phyloP scores from a whole-genome alignment of 2,888 invertebrate genomes.

The Pristionchus arcanus region DNA sequence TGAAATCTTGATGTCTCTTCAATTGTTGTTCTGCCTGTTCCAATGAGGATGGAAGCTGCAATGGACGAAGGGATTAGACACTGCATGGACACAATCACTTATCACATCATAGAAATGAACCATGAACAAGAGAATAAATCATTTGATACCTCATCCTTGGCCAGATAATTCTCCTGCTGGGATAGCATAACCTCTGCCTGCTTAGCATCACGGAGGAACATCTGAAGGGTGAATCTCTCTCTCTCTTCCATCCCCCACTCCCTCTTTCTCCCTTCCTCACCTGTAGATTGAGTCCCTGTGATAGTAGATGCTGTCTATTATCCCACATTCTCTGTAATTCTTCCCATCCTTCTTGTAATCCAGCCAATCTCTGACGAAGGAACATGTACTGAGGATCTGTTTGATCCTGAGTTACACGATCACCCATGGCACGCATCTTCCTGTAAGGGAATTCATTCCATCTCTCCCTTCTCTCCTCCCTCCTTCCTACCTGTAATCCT shows the following conservation, averaged over 20 bases:
- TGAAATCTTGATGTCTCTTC: slow-evolving; percentile 98
- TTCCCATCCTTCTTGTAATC: slow-evolving; percentile 98
- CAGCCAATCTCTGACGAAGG: slow-evolving; percentile 95
- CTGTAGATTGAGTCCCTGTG: slow-evolving; percentile 95
- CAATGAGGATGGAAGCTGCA: slow-evolving; percentile 81
- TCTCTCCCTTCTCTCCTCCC: background rate
- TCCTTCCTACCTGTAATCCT: slow-evolving; percentile 85
- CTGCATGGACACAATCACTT: background rate
- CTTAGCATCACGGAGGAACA: slow-evolving; percentile 95
- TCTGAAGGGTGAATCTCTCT: slow-evolving; percentile 78
- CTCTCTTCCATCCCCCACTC: background rate
- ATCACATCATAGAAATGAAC: background rate
- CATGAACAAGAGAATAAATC: background rate
- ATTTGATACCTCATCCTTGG: slow-evolving; percentile 92
- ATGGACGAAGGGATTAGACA: background rate
- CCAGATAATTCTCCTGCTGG: slow-evolving; percentile 97
- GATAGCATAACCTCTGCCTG: slow-evolving; percentile 96
- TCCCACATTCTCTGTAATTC: slow-evolving; percentile 99
- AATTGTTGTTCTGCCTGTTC: slow-evolving; percentile 98
- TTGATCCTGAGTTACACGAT: slow-evolving; percentile 90
- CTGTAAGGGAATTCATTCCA: slow-evolving; percentile 86
- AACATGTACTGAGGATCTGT: slow-evolving; percentile 99
- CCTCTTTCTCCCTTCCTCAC: slow-evolving; percentile 48
- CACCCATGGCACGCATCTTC: slow-evolving; percentile 99
- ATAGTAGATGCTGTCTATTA: slow-evolving; percentile 93